Percentiles rank a stretch among this genome's conserved stretches.
phyloP scores from a whole-genome alignment of 2,888 invertebrate species.

The Coelinius sp. region DNA sequence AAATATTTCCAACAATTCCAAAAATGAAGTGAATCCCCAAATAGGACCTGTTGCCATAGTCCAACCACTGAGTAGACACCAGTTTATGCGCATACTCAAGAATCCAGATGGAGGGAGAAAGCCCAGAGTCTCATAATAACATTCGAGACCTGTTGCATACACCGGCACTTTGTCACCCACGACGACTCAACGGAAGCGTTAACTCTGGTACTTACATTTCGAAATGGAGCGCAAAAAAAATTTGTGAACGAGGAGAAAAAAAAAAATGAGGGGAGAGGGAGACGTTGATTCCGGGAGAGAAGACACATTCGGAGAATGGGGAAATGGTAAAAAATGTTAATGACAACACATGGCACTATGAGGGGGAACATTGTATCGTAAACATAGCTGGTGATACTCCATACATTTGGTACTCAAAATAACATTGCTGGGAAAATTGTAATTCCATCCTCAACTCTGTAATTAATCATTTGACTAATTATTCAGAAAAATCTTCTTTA shows the following conservation, averaged over 20 bases:
- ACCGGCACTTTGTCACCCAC: constrained; percentile 31
- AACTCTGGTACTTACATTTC: constrained; percentile 13
- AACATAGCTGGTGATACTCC: constrained; percentile 6
- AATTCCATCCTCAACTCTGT: not conserved
- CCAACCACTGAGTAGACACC: constrained; percentile 8
- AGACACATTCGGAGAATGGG: constrained; percentile 6
- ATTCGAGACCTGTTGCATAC: constrained; percentile 31
- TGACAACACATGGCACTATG: constrained; percentile 11
- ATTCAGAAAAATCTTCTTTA: no score
- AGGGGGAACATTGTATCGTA: constrained; percentile 13
- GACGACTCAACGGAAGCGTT: constrained; percentile 20
- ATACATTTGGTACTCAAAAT: not conserved
- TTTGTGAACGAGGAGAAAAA: not conserved
- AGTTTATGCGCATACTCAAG: constrained; percentile 16
- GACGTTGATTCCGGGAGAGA: constrained; percentile 30
- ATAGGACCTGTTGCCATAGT: constrained; percentile 14
- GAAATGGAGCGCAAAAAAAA: not conserved
- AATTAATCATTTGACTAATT: not conserved
- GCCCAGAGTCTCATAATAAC: constrained; percentile 16
- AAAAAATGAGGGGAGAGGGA: constrained; percentile 14
- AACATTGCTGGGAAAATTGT: not conserved
- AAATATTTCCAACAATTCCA: no score
- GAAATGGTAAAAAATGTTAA: constrained; percentile 21
- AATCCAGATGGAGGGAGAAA: constrained; percentile 9
- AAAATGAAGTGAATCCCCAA: constrained; percentile 12